phyloP scores from a whole-genome alignment of 2,888 invertebrate species.

The Siphonodentalium dalli region DNA sequence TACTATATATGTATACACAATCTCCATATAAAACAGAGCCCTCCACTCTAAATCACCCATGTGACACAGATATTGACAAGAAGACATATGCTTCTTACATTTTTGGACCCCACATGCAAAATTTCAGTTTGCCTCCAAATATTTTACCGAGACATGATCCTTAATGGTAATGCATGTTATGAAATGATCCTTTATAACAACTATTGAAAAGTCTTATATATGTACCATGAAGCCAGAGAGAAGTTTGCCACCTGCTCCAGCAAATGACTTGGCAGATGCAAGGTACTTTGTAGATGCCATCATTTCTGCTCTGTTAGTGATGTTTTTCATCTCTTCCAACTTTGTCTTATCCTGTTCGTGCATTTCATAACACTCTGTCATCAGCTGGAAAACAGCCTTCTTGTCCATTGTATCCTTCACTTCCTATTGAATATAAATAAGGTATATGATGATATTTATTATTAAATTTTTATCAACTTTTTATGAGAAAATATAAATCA shows the following conservation, averaged over 20 bases:
- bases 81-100: too few relatives aligned
- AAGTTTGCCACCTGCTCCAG: slow-evolving; percentile 38
- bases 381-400: slow-evolving; percentile 57
- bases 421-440: slow-evolving; percentile 46
- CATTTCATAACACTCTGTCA: slow-evolving; percentile 62
- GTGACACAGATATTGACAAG: too few relatives aligned
- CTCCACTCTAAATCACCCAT: too few relatives aligned
- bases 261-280: slow-evolving; percentile 39
- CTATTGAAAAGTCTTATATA: not conserved
- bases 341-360: slow-evolving; percentile 56
- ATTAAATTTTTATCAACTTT: not conserved
- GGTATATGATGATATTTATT: not conserved
- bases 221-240: slow-evolving; percentile 45
- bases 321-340: slow-evolving; percentile 49
- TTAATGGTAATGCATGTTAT: too few relatives aligned
- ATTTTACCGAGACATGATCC: too few relatives aligned
- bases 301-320: slow-evolving; percentile 34
- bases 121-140: too few relatives aligned
- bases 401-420: slow-evolving; percentile 65
- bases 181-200: too few relatives aligned
- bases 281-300: slow-evolving; percentile 28
- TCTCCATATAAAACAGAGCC: too few relatives aligned
- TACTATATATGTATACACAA: too few relatives aligned
- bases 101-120: too few relatives aligned
- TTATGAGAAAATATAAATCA: not conserved